Evolutionary conservation across 2,888 invertebrate species (phyloP).

Genomic region (Sphinx pinastri): DNA sequence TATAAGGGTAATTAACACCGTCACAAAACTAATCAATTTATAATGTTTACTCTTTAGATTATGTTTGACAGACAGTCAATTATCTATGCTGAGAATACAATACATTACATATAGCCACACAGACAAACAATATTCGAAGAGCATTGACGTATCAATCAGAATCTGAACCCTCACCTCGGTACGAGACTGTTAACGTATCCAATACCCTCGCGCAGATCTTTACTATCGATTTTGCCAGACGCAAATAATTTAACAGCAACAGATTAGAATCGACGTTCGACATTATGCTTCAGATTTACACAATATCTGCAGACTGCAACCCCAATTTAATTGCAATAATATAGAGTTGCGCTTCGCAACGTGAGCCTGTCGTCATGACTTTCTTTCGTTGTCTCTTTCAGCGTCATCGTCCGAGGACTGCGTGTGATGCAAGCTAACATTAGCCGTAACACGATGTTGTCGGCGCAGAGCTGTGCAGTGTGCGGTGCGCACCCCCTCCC

Average conservation of each 20-base stretch:
- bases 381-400: conserved; percentile 59
- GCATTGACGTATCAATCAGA: conserved; percentile 5
- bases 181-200: conserved; percentile 15
- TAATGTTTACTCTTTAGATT: background rate
- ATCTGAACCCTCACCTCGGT: conserved; percentile 15
- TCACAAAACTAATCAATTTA: background rate
- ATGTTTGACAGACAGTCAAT: background rate
- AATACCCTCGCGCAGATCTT: background rate
- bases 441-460: conserved; percentile 49
- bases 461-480: background rate
- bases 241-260: background rate
- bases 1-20: background rate
- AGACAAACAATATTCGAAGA: background rate
- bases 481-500: no score
- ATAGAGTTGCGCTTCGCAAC: conserved; percentile 38
- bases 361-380: conserved; percentile 52
- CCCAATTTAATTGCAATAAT: conserved; percentile 38
- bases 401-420: conserved; percentile 52
- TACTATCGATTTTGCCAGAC: conserved; percentile 7
- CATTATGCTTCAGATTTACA: conserved; percentile 18
- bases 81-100: background rate
- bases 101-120: background rate
- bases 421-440: conserved; percentile 55
- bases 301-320: conserved; percentile 30
- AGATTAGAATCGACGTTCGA: conserved; percentile 21